Evolutionary conservation across 2,888 invertebrate genomes (phyloP).

Genomic region (Molanna angustata): DNA sequence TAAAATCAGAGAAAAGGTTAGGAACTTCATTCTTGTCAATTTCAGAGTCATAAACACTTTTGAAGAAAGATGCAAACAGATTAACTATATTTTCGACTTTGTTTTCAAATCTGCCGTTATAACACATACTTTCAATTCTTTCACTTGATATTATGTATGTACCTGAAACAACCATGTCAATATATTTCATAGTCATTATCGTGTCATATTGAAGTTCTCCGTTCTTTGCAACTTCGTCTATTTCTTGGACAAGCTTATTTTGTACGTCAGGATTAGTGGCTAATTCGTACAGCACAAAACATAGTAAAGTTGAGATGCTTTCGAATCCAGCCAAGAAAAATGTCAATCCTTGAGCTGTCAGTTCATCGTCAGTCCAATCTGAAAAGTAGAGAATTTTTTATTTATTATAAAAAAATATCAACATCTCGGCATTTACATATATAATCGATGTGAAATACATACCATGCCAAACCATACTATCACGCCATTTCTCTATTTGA

Average conservation of each 20-base stretch:
- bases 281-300: conserved; percentile 20
- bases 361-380: conserved; percentile 28
- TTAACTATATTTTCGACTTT: no score
- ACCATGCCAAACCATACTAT: no score
- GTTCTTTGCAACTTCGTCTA: conserved; percentile 3
- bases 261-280: conserved; percentile 17
- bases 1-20: no score
- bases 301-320: conserved; percentile 14
- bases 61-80: no score
- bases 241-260: conserved; percentile 18
- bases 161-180: conserved; percentile 6
- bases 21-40: no score
- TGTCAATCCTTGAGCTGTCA: conserved; percentile 20
- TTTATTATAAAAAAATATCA: no score
- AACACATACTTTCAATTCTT: no score
- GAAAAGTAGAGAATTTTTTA: not conserved
- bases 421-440: no score
- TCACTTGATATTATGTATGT: not conserved
- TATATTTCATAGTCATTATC: conserved; percentile 9
- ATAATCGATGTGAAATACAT: no score
- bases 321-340: conserved; percentile 28
- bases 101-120: no score
- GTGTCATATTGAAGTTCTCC: conserved; percentile 14
- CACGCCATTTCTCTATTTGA: no score
- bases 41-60: no score